These are phyloP conservation scores for Leguminivora glycinivorella DNA, from an alignment of 1,140 invertebrate species.

Conservation along the genomic window DNA sequence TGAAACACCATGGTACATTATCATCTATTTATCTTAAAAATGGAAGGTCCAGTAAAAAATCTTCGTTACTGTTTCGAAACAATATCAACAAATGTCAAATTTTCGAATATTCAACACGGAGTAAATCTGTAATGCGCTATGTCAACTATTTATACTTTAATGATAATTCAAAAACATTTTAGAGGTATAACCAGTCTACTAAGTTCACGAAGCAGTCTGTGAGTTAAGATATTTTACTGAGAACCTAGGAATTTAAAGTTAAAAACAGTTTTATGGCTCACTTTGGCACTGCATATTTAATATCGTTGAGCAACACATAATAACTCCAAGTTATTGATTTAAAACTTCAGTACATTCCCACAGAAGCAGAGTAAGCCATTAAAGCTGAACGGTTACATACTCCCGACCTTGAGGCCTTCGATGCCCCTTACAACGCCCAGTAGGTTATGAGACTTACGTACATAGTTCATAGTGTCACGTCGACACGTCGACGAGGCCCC, in stretches of 20 bases:
- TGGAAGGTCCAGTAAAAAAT: constrained; percentile 52
- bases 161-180: constrained; percentile 63
- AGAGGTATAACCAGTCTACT: constrained; percentile 75
- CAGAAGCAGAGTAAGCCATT: constrained; percentile 75
- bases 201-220: constrained; percentile 75
- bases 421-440: not conserved
- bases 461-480: constrained; percentile 47
- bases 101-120: constrained; percentile 53
- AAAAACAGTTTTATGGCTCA: constrained; percentile 72
- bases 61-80: constrained; percentile 48
- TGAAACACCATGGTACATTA: constrained; percentile 30
- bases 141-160: constrained; percentile 58
- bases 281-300: constrained; percentile 74
- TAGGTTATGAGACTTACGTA: constrained; percentile 39
- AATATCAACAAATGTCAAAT: constrained; percentile 53
- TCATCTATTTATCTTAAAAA: constrained; percentile 30
- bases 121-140: constrained; percentile 56
- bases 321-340: constrained; percentile 47
- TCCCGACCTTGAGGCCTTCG: constrained; percentile 33
- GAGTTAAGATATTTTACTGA: constrained; percentile 69
- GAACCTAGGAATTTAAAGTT: constrained; percentile 56
- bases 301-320: constrained; percentile 66
- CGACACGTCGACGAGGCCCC: constrained; percentile 42
- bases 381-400: constrained; percentile 63
- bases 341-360: constrained; percentile 44